A percentile compares a stretch with the other conserved stretches of the same genome.
phyloP scores from a whole-genome alignment of 1,140 invertebrate species.

The Brachionus koreanus region DNA sequence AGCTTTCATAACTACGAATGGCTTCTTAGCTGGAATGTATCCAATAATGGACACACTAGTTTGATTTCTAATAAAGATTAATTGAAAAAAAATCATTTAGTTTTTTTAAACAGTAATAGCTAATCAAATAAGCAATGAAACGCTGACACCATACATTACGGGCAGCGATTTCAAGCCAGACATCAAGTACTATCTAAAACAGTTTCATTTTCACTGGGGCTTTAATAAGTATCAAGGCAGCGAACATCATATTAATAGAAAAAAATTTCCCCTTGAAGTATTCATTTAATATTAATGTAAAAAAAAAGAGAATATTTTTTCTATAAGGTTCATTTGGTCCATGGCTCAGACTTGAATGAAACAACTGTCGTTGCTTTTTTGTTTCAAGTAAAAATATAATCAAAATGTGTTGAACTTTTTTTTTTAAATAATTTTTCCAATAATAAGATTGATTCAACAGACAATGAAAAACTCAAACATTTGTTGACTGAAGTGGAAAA shows the following conservation, averaged over 20 bases:
- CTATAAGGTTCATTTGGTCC: conserved; percentile 36
- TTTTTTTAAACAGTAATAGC: not conserved
- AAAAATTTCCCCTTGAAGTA: conserved; percentile 42
- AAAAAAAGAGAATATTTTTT: not conserved
- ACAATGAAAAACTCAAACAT: not conserved
- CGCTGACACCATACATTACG: not conserved
- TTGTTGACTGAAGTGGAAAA: not conserved
- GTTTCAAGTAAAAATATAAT: not conserved
- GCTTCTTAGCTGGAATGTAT: conserved; percentile 1
- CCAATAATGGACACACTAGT: conserved; percentile 28
- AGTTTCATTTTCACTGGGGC: conserved; percentile 45
- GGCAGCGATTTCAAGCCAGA: not conserved
- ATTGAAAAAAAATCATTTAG: not conserved
- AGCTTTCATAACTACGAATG: not conserved
- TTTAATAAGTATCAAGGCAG: conserved; percentile 34
- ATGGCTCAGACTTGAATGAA: not conserved
- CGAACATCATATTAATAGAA: conserved; percentile 10
- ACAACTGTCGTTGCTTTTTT: not conserved
- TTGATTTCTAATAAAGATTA: not conserved
- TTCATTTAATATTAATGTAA: not conserved
- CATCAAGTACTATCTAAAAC: not conserved
- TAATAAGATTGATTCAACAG: not conserved
- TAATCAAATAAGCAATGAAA: not conserved
- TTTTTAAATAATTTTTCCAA: not conserved
- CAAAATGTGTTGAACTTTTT: not conserved